These are phyloP conservation scores for Peromyscus maniculatus DNA, from an alignment of 2,113 vertebrate genomes.

Conservation along the genomic window DNA sequence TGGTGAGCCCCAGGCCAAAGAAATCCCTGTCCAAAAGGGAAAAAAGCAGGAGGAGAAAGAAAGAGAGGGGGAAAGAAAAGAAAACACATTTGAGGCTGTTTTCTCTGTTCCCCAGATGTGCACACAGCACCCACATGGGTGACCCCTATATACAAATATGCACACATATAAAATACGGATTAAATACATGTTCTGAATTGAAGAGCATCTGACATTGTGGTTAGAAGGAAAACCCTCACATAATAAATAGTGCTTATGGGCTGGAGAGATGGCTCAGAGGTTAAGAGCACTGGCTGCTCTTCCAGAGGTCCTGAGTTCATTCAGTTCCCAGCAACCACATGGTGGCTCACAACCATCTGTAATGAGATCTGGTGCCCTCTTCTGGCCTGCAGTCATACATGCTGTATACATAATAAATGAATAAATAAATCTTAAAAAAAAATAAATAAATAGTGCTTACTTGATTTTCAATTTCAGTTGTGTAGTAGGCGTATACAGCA, in stretches of 20 bases:
- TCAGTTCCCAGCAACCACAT: too few relatives aligned
- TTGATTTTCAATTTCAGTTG: constrained; percentile 66
- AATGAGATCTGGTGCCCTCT: too few relatives aligned
- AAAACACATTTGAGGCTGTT: background rate
- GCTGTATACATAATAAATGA: too few relatives aligned
- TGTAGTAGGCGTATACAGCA: constrained; percentile 49
- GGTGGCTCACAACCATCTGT: too few relatives aligned
- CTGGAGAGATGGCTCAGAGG: too few relatives aligned
- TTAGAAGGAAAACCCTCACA: background rate
- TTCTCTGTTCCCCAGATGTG: background rate
- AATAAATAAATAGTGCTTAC: constrained; percentile 66
- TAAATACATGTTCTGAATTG: background rate
- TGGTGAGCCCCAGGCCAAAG: background rate
- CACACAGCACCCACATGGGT: background rate
- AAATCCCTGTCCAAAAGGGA: background rate
- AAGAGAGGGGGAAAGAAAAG: background rate
- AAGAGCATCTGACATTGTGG: background rate
- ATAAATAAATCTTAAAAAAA: background rate
- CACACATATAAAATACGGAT: background rate
- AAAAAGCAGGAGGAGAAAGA: too few relatives aligned
- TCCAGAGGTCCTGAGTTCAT: too few relatives aligned
- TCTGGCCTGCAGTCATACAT: too few relatives aligned
- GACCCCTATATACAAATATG: background rate
- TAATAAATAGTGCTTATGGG: constrained; percentile 54
- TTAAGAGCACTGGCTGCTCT: too few relatives aligned